A percentile compares a stretch with the other conserved stretches of the same genome.
phyloP scores from a whole-genome alignment of 2,888 invertebrate genomes.

The Exocentrus adspersus region DNA sequence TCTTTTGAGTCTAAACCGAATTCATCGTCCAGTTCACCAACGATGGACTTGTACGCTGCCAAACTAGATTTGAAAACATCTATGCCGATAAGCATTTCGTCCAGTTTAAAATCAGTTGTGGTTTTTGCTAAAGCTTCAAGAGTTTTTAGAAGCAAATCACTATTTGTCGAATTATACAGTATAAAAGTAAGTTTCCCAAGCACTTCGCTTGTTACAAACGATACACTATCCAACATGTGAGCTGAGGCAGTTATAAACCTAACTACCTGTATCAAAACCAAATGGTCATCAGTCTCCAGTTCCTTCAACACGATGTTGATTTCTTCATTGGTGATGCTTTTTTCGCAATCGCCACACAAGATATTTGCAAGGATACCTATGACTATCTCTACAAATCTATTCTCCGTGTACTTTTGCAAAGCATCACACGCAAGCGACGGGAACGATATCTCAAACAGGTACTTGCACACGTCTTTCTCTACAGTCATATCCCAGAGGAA shows the following conservation, averaged over 20 bases:
- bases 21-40: conserved; percentile 39
- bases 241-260: conserved; percentile 70
- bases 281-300: conserved; percentile 73
- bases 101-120: conserved; percentile 48
- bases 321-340: conserved; percentile 68
- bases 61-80: conserved; percentile 28
- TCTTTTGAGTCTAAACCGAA: conserved; percentile 49
- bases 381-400: conserved; percentile 79
- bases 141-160: conserved; percentile 68
- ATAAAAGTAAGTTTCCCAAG: conserved; percentile 75
- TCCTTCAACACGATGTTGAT: conserved; percentile 68
- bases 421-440: conserved; percentile 72
- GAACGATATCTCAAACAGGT: conserved; percentile 74
- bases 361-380: conserved; percentile 88
- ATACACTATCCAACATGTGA: conserved; percentile 62
- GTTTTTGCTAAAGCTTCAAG: conserved; percentile 67
- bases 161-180: conserved; percentile 77
- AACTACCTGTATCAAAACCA: conserved; percentile 78
- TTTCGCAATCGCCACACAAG: conserved; percentile 70
- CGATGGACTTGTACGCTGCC: conserved; percentile 46
- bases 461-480: conserved; percentile 78
- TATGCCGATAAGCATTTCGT: background rate
- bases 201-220: conserved; percentile 65
- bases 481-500: conserved; percentile 88
- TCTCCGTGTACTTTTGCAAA: conserved; percentile 67